Base-by-base conservation (phyloP, 2,113 vertebrate genomes). In the Noctilio leporinus region DNA sequence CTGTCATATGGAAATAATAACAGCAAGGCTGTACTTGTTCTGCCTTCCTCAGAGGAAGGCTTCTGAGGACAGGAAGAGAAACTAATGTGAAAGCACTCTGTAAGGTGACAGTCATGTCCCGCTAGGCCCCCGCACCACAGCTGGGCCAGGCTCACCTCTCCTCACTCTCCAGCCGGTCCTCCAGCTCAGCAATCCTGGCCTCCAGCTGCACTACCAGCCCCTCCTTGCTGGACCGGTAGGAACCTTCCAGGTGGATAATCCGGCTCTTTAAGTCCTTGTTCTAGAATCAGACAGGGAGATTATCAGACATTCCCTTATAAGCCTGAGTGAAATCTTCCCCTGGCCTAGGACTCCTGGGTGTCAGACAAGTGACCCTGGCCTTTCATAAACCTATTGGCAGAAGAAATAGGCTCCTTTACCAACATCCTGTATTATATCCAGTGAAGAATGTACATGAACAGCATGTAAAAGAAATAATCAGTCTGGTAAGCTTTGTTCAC, bases 191-290 rank as follows among this genome's bases (percentile, higher is more conserved):
- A 53, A 99, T 98, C 96, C 99, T 99, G 75, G 97, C 97, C 97
- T 99, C 99, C 98, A 99, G 98, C 95, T 99, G 99, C 49, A 97
- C 95, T 65, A 99, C 99, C 87, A 99, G 98, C 8, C 99, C 99
- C 93, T 99, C 99, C 96, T 99, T 99, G 97, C 97, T 99, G 96
- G 99, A 99, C 95, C 99, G 98, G 94, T 99, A 99, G 81, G 99
- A 99, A 81, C 98, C 98, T 97, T 99, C 99, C 84, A 99, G 97
- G 98, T 99, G 98, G 97, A 98, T 76, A 96, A 99, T 98, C 97
- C 99, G 98, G 96, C 99, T 99, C 98, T 99, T 99, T 97, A 99
- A 96, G 96, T 99, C 99, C 96, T 99, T 99, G 97, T 99, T 99
- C 99, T 99, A 40, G 4, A 96, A 90, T 85, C 55, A 86, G 90